Base-by-base conservation (phyloP, 1,140 invertebrate species). In the Sycobia sp. region DNA sequence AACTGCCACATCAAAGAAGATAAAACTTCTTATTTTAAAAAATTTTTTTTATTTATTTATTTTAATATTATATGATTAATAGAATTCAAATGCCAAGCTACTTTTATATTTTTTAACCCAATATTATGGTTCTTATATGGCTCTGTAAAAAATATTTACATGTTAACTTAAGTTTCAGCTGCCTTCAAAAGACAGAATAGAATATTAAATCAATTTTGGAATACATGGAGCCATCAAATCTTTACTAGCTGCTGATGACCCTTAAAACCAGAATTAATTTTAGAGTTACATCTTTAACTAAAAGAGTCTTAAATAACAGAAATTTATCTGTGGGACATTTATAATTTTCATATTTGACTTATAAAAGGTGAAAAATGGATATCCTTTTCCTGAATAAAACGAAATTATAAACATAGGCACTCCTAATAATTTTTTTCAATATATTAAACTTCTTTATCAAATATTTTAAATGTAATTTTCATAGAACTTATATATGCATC, bases 91-190 rank as follows among this genome's bases (percentile, higher is more conserved):
- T 71, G 62, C 68, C 68, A 69, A 69, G 67, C 49, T 57, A 23
- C 60, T 43, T 16, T 36, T 8, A 27, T 57, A 36, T 50, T 32
- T 43, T 29, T 39, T 29, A 8, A n/a, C 51, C 29, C 23, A 27
- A 44, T 64, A 44, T 62, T 32, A 20, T 51, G 54, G 47, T 23
- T 36, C 3, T 16, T 27, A 43, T 3, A 43, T 51, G 39, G 36
- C 22, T 41, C 53, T 56, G 18, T 36, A 29, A 18, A n/a, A 43
- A 27, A 53, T 63, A 50, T 44, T 58, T 11, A 64, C 39, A 5
- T 49, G 41, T 55, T 65, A 22, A 62, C 56, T 66, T 64, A 13
- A 67, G 57, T 72, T 72, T 67, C 67, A 72, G 69, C 60, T 66
- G 25, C 34, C 61, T 64, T 36, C 49, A 25, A 58, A 23, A 59